Base-by-base conservation (phyloP, 1,140 invertebrate genomes). In the Bacillus rossius region DNA sequence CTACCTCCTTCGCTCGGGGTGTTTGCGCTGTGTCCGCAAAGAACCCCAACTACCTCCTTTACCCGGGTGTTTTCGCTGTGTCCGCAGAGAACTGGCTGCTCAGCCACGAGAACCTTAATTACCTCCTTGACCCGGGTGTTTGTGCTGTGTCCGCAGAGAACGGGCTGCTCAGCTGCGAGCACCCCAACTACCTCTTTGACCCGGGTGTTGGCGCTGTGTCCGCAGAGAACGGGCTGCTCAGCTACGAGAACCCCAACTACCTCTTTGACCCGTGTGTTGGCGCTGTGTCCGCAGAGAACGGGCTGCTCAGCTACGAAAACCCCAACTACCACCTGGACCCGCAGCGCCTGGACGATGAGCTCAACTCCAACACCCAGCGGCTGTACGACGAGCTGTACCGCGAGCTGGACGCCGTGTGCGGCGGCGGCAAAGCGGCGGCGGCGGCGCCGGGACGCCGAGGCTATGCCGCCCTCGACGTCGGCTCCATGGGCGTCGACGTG, bases 281-380 rank as follows among this genome's bases (percentile, higher is more conserved):
- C n/a, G 37, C 1, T 14, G 43, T 14, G 14, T 14, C 8, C 20
- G n/a, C 81, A 91, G 90, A 91, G 77, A 92, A 91, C 79, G 88
- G 88, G 66, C 81, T 91, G 45, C 78, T 91, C 64, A 91, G 89
- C 63, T 92, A 91, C 75, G 88, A 91, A 75, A 92, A 92, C 73
- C 89, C 89, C 8, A 91, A 92, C 75, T 92, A 92, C 72, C 87
- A 90, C 66, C 76, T 91, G 73, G 85, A 87, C 65, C 84, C 86
- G 45, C 81, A 85, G 23, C 79, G 86, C 1, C 75, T 90, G 62
- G 88, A 89, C 72, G 88, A 89, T 68, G 86, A 86, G 43, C 77
- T 90, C 59, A 90, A 91, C 74, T 87, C 85, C 62, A 89, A 89
- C 71, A 82, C 80, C 16, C 71, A 71, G 61, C 76, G 75, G 29